Percentiles rank a stretch among this genome's conserved stretches.
phyloP scores from a whole-genome alignment of 2,797 vertebrate genomes.

The Eulemur rubriventer region DNA sequence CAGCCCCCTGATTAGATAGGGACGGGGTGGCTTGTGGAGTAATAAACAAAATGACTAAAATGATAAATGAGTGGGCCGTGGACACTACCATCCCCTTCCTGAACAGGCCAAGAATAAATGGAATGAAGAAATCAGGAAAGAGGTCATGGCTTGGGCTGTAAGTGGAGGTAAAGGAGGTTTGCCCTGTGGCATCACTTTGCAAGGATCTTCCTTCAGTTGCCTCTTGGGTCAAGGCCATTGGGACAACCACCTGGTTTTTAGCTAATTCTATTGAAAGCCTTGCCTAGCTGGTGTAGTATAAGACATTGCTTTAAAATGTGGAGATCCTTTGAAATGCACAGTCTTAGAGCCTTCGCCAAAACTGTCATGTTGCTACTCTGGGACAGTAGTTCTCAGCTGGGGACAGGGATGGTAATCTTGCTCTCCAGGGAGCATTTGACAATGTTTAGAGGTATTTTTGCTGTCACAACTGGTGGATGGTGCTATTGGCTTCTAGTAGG shows the following conservation, averaged over 20 bases:
- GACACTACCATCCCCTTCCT: slow-evolving; percentile 80
- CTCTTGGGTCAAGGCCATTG: neutral
- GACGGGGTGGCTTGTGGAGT: slow-evolving; percentile 75
- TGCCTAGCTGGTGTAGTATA: neutral
- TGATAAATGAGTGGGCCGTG: slow-evolving; percentile 82
- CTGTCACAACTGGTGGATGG: neutral
- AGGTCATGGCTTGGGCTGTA: slow-evolving; percentile 29
- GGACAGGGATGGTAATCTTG: neutral
- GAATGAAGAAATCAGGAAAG: slow-evolving; percentile 45
- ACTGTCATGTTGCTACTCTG: neutral
- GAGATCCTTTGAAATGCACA: neutral
- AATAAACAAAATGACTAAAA: slow-evolving; percentile 85
- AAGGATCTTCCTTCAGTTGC: neutral
- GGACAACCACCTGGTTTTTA: neutral
- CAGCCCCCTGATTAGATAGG: slow-evolving; percentile 87
- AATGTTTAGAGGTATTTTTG: neutral
- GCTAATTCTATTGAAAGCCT: neutral
- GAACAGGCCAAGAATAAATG: slow-evolving; percentile 64
- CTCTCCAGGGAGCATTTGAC: neutral
- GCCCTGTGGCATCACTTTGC: neutral
- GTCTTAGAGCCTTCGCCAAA: neutral
- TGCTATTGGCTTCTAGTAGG: neutral
- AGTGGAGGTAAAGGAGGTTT: neutral
- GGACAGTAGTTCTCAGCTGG: neutral
- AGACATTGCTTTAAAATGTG: neutral